Base-by-base conservation (phyloP, 2,888 invertebrate genomes). In the Drosophila prostipennis region DNA sequence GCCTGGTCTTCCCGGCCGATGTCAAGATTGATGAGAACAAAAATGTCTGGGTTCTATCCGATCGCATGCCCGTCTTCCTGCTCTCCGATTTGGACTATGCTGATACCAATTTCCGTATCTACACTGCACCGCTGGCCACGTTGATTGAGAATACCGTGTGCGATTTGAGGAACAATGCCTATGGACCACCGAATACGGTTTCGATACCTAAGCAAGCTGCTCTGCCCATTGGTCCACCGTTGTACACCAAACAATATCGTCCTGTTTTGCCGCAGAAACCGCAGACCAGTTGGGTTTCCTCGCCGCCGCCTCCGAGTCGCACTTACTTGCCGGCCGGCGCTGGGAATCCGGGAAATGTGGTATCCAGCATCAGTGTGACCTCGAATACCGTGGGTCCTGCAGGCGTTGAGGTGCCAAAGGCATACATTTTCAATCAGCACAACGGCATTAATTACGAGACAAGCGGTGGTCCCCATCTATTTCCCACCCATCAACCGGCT, bases 11-110 rank as follows among this genome's bases (percentile, higher is more conserved):
- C 89, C 97, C 96, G 0, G 93, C 95, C 77, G 97, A 97, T 86
- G 93, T 97, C 2, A 96, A 96, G 92, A 95, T 96, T 72, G 95
- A 96, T 90, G 93, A 93, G 49, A 93, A 94, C 61, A 93, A 94
- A 72, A 95, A 96, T 74, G 93, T 96, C 3, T 97, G 97, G 97
- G 95, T 96, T 0, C 93, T 97, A 3, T 96, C 96, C 0, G 96
- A 97, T 90, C 93, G 95, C 42, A 96, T 97, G 96, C 95, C 96
- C 0, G 94, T 95, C 11, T 96, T 96, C 84, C 92, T 96, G 36
- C 93, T 94, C 78, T 92, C 94, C 6, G 94, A 93, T 43, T 91
- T 97, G 37, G 95, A 96, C 89, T 96, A 94, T 86, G 94, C 93
- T 46, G 96, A 96, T 76, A 93, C 95, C 10, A 97, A 97, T 89